phyloP scores from a whole-genome alignment of 2,797 vertebrate genomes.

The Danio kyathit region DNA sequence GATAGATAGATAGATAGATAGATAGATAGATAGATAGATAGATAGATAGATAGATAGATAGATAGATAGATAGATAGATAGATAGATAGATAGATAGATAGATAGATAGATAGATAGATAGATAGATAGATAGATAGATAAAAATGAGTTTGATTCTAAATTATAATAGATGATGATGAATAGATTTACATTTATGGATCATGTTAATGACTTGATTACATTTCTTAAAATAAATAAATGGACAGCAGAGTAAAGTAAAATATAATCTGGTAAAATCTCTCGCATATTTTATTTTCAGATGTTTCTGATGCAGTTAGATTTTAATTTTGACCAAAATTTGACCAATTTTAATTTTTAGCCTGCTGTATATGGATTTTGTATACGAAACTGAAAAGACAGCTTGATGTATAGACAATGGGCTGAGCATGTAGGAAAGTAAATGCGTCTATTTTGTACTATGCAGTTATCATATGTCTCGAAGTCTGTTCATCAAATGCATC shows the following conservation, averaged over 20 bases:
- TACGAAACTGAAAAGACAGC: not conserved
- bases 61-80: no score
- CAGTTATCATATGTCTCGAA: conserved; percentile 37
- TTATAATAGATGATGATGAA: no score
- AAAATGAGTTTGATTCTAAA: no score
- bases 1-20: no score
- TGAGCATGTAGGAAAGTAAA: not conserved
- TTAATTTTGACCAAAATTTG: not conserved
- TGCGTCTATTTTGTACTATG: not conserved
- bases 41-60: no score
- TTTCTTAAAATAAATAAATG: not conserved
- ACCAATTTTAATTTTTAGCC: no score
- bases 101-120: no score
- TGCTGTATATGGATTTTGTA: not conserved
- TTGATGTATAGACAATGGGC: not conserved
- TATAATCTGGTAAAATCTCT: not conserved
- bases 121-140: no score
- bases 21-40: no score
- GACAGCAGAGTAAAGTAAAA: not conserved
- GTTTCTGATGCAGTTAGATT: not conserved
- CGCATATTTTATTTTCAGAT: not conserved
- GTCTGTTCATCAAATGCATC: conserved; percentile 70
- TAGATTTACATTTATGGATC: no score
- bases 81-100: not conserved
- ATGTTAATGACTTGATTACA: no score